A percentile compares a stretch with the other conserved stretches of the same genome.
Evolutionary conservation across 1,140 invertebrate genomes (phyloP).

Genomic region (Littorina saxatilis): DNA sequence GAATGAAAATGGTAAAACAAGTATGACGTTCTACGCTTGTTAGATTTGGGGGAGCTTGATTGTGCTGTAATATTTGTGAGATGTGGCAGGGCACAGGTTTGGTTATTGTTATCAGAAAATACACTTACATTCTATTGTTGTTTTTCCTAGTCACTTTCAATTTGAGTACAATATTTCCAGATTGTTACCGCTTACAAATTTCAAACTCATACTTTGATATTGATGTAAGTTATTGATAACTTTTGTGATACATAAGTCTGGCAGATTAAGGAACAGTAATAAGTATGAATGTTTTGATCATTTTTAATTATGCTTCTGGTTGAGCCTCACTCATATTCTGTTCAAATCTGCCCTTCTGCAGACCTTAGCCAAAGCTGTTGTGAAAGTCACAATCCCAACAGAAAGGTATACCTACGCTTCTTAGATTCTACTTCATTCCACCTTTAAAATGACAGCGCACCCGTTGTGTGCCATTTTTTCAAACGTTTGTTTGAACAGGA

Average conservation of each 20-base stretch:
- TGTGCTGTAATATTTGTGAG: too few species aligned
- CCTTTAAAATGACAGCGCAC: not conserved
- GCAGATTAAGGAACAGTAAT: too few species aligned
- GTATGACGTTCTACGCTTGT: too few species aligned
- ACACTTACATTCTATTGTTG: slow-evolving; percentile 13
- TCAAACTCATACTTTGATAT: too few species aligned
- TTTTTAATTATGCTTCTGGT: slow-evolving; percentile 24
- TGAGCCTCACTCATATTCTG: slow-evolving; percentile 43
- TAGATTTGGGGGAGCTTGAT: too few species aligned
- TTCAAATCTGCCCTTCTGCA: slow-evolving; percentile 76
- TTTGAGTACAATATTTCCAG: too few species aligned
- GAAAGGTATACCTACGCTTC: slow-evolving; percentile 84
- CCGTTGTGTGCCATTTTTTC: not conserved
- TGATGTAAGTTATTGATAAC: too few species aligned
- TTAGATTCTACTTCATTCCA: slow-evolving; percentile 19
- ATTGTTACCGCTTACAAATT: too few species aligned
- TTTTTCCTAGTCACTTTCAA: too few species aligned
- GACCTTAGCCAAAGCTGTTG: slow-evolving; percentile 91
- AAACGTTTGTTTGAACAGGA: slow-evolving; percentile 19
- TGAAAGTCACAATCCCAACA: slow-evolving; percentile 98
- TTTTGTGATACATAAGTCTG: too few species aligned
- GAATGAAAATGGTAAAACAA: too few species aligned
- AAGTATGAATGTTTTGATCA: not conserved
- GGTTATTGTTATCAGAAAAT: not conserved
- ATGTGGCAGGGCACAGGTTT: not conserved